Evolutionary conservation across 2,797 vertebrate species (phyloP).

Genomic region (Oryzias dopingdopingensis): DNA sequence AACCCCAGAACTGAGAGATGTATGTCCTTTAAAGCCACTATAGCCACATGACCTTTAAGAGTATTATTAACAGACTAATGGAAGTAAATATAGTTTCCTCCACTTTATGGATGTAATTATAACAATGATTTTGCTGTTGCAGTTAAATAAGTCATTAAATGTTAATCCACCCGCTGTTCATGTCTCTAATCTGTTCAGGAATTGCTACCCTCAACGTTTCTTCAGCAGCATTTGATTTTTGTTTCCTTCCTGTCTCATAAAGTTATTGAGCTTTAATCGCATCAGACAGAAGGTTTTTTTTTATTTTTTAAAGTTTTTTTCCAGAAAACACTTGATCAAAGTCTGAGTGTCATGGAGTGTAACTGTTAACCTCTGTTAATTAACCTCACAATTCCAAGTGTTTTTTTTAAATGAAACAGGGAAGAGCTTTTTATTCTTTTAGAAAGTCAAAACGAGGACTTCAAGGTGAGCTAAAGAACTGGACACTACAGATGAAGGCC

Average conservation of each 20-base stretch:
- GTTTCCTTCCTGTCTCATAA: neutral
- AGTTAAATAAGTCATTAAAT: constrained; percentile 8
- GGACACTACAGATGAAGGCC: no score
- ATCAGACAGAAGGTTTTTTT: constrained; percentile 2
- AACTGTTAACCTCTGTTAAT: neutral
- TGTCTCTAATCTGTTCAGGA: neutral
- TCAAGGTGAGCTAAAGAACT: no score
- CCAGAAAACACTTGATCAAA: constrained; percentile 4
- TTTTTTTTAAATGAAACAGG: no score
- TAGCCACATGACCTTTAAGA: neutral
- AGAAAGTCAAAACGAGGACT: no score
- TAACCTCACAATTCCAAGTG: constrained; percentile 5
- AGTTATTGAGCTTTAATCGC: neutral
- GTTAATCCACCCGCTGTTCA: constrained; percentile 15
- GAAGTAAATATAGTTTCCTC: neutral
- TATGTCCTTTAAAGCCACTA: neutral
- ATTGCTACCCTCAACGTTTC: constrained; percentile 8
- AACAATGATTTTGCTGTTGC: constrained; percentile 1
- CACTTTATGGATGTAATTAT: constrained; percentile 10
- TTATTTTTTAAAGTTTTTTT: neutral
- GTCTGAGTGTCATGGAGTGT: neutral
- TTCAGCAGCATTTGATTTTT: neutral
- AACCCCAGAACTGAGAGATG: no score
- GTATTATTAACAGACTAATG: constrained; percentile 1
- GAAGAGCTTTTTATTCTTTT: no score